Conservation (phyloP, 2,888 invertebrate genomes). For the Andrena haemorrhoa region DNA sequence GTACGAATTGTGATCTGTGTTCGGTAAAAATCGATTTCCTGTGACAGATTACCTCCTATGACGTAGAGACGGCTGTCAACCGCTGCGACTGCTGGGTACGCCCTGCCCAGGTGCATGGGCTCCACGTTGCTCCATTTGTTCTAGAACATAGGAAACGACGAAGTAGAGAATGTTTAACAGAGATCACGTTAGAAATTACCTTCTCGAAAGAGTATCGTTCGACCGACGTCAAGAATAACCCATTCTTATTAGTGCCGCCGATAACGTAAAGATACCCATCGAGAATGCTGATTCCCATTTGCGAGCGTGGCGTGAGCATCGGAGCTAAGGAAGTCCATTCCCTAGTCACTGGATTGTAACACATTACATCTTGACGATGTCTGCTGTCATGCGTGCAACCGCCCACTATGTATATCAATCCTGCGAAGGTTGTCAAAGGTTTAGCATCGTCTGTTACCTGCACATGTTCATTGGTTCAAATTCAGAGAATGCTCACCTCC, state of each 20-base stretch:
- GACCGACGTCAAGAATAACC: slow-evolving; percentile 92
- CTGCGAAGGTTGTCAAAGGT: slow-evolving; percentile 82
- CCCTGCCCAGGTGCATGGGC: slow-evolving; percentile 90
- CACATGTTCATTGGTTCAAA: not conserved
- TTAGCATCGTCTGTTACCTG: slow-evolving; percentile 7
- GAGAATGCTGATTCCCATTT: slow-evolving; percentile 95
- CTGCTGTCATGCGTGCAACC: slow-evolving; percentile 93
- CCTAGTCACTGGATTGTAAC: slow-evolving; percentile 92
- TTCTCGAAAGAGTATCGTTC: slow-evolving; percentile 93
- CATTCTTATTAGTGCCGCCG: slow-evolving; percentile 94
- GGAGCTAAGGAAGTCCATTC: slow-evolving; percentile 92
- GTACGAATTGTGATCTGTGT: slow-evolving; percentile 93
- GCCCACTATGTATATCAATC: slow-evolving; percentile 95
- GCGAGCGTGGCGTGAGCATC: slow-evolving; percentile 93
- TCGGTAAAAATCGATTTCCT: slow-evolving; percentile 93
- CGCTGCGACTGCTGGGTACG: slow-evolving; percentile 94
- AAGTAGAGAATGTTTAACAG: slow-evolving; percentile 6
- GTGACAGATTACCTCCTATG: slow-evolving; percentile 94
- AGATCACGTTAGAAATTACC: slow-evolving; percentile 84
- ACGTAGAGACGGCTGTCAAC: slow-evolving; percentile 93
- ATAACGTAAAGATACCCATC: slow-evolving; percentile 94
- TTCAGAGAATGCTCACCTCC: slow-evolving; percentile 87
- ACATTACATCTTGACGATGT: slow-evolving; percentile 92
- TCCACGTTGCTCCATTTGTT: slow-evolving; percentile 92
- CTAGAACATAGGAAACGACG: slow-evolving; percentile 81